Conservation (phyloP, 2,113 vertebrate species). For the Pachyramphus minor region DNA sequence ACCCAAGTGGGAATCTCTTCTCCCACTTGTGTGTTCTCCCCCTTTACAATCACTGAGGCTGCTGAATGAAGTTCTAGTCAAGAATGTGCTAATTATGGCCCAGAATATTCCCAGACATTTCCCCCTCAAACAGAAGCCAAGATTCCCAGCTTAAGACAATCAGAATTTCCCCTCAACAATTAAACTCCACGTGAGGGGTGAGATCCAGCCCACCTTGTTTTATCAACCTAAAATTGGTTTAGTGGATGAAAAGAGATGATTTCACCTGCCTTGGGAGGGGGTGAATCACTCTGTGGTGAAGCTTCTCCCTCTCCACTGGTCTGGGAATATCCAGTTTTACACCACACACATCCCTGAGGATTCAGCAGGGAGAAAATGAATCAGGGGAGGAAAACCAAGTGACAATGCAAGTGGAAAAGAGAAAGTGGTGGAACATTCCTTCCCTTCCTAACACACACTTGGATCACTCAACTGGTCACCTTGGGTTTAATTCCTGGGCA, state of each 20-base stretch:
- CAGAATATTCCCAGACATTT: rapidly evolving
- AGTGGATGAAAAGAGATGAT: not conserved
- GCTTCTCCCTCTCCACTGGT: not conserved
- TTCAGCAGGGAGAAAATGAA: not conserved
- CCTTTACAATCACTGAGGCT: not conserved
- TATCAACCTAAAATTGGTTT: not conserved
- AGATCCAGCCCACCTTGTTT: not conserved
- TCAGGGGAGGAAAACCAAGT: not conserved
- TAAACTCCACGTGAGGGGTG: not conserved
- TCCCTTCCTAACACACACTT: not conserved
- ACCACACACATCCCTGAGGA: rapidly evolving
- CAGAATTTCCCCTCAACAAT: not conserved
- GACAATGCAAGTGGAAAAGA: not conserved
- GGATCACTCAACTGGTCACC: not conserved
- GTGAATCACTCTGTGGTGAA: not conserved
- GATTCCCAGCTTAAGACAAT: not conserved
- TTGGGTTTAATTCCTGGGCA: not conserved
- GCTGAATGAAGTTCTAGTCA: not conserved
- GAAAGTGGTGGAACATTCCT: not conserved
- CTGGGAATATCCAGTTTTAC: not conserved
- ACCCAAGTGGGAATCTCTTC: not conserved
- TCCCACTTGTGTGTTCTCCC: not conserved
- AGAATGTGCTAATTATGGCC: no score
- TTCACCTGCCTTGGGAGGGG: not conserved
- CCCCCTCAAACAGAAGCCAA: not conserved